Evolutionary conservation across 2,888 invertebrate genomes (phyloP).

Genomic region (Dione juno): DNA sequence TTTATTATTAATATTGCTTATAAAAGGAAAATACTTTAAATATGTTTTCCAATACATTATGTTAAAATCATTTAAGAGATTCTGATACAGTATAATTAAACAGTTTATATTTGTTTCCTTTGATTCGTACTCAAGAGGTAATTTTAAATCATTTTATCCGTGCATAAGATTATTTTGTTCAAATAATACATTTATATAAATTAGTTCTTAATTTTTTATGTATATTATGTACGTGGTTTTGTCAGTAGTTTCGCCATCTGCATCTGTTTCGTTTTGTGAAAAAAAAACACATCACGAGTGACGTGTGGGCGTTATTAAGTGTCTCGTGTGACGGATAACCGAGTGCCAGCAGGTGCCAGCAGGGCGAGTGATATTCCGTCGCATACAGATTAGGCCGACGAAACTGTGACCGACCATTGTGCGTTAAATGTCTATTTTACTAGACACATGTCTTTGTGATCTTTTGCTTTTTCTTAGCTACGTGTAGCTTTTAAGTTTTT

Average conservation of each 20-base stretch:
- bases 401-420: slow-evolving; percentile 36
- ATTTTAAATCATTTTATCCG: slow-evolving; percentile 59
- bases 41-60: background rate
- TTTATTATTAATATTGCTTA: background rate
- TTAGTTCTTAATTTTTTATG: slow-evolving; percentile 24
- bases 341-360: slow-evolving; percentile 62
- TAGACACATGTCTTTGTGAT: slow-evolving; percentile 23
- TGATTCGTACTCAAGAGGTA: slow-evolving; percentile 1
- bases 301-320: slow-evolving; percentile 73
- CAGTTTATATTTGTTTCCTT: background rate
- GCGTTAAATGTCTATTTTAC: slow-evolving; percentile 36
- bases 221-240: slow-evolving; percentile 36
- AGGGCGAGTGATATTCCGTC: slow-evolving; percentile 45
- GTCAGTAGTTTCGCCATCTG: slow-evolving; percentile 49
- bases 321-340: slow-evolving; percentile 74
- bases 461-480: slow-evolving; percentile 20
- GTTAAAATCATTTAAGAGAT: background rate
- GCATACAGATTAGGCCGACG: slow-evolving; percentile 47
- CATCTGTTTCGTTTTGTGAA: slow-evolving; percentile 49
- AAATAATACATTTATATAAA: background rate
- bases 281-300: slow-evolving; percentile 53
- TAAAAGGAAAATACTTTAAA: background rate
- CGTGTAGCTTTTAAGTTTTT: slow-evolving; percentile 14
- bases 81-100: background rate
- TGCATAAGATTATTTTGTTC: too few relatives aligned